These are phyloP conservation scores for Nymphicus hollandicus DNA, from an alignment of 2,113 vertebrate genomes.

Conservation along the genomic window DNA sequence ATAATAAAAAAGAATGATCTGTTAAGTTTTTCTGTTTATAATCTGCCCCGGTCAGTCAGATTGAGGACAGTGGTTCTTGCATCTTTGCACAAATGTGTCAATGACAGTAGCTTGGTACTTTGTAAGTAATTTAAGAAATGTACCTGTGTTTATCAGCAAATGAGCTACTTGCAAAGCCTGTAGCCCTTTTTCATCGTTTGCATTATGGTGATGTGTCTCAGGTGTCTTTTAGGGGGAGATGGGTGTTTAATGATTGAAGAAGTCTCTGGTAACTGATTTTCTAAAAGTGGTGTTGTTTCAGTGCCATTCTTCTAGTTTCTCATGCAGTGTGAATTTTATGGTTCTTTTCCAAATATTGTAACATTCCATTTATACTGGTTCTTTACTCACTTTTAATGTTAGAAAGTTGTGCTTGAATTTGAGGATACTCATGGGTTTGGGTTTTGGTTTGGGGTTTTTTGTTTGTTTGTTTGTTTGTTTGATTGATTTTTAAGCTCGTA, in stretches of 20 bases:
- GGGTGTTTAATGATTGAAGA: not conserved
- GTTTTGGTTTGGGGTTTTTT: not conserved
- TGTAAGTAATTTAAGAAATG: not conserved
- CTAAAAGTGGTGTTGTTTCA: not conserved
- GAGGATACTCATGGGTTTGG: not conserved
- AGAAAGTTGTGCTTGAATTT: not conserved
- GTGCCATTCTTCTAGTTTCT: not conserved
- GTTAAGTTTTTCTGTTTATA: not conserved
- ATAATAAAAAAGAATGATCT: not conserved
- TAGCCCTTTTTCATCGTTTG: not conserved
- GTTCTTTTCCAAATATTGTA: not conserved
- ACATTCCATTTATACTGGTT: not conserved
- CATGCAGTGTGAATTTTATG: not conserved
- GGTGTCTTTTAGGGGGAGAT: not conserved
- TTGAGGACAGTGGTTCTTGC: not conserved
- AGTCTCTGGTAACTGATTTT: not conserved
- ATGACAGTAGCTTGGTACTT: not conserved
- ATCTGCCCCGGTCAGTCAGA: not conserved
- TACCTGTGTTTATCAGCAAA: not conserved
- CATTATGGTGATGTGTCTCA: accelerated
- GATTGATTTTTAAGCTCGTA: not conserved
- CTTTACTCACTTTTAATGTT: not conserved
- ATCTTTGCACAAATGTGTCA: not conserved
- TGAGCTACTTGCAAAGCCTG: not conserved
- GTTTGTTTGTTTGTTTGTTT: not conserved